phyloP scores from a whole-genome alignment of 2,113 vertebrate genomes.

The Sisor rabdophorus region DNA sequence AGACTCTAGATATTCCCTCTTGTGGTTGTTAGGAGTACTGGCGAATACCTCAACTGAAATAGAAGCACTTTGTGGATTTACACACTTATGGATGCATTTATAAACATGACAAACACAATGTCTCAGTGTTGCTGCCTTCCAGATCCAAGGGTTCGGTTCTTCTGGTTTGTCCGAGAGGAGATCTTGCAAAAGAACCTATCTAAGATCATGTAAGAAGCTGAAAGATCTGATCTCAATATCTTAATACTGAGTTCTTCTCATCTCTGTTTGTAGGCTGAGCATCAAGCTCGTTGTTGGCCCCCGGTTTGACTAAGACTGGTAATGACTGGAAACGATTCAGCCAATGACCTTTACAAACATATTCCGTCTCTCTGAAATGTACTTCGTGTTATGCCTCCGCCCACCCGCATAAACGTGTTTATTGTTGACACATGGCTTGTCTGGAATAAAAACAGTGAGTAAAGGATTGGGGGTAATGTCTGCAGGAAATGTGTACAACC shows the following conservation, averaged over 20 bases:
- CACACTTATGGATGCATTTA: background rate
- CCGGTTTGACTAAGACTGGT: too few species aligned
- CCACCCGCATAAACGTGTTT: constrained; percentile 19
- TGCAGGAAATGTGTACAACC: background rate
- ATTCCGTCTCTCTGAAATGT: background rate
- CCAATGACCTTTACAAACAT: constrained; percentile 7
- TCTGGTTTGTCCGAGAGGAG: background rate
- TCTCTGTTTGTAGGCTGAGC: background rate
- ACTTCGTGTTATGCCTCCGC: background rate
- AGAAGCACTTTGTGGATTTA: background rate
- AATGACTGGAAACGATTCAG: background rate
- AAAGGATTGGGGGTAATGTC: background rate
- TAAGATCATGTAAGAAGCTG: background rate
- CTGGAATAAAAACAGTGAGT: background rate
- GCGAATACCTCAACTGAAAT: too few species aligned
- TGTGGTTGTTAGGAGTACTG: constrained; percentile 7
- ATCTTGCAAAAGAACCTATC: background rate
- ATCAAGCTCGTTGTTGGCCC: background rate
- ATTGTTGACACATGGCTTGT: constrained; percentile 1
- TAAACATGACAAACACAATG: background rate
- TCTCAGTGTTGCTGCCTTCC: background rate
- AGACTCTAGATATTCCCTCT: background rate
- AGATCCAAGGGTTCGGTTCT: background rate
- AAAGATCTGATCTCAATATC: too few species aligned
- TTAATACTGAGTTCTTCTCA: background rate